A percentile compares a stretch with the other conserved stretches of the same genome.
phyloP scores from a whole-genome alignment of 2,888 invertebrate species.

The Folsomia candida region DNA sequence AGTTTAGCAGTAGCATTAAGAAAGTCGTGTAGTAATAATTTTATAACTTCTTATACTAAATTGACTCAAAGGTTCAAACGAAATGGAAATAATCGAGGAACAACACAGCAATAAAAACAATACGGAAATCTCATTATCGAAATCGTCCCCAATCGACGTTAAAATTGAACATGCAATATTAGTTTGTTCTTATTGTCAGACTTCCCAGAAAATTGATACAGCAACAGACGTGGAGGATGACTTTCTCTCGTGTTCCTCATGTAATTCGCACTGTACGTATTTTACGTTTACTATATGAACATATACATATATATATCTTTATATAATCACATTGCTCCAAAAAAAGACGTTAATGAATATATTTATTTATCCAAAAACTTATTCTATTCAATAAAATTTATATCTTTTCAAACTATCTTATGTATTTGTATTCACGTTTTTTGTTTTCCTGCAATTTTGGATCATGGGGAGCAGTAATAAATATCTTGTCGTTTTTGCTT shows the following conservation, averaged over 20 bases:
- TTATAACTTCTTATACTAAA: too few species aligned
- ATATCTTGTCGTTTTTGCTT: slow-evolving; percentile 21
- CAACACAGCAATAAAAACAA: neutral
- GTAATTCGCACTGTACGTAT: slow-evolving; percentile 11
- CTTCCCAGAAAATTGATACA: neutral
- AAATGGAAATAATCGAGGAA: neutral
- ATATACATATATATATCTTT: neutral
- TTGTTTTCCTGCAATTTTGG: neutral
- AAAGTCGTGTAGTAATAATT: too few species aligned
- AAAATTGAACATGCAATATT: neutral
- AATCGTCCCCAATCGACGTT: neutral
- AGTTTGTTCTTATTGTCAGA: neutral
- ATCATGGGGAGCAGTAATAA: neutral
- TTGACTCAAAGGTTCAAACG: neutral
- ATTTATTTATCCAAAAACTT: too few species aligned
- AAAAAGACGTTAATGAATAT: too few species aligned
- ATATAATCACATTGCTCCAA: neutral
- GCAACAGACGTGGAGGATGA: neutral
- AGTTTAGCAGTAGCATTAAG: too few species aligned
- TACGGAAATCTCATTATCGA: neutral
- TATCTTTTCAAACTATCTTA: neutral
- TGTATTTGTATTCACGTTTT: neutral
- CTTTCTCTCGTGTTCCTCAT: slow-evolving; percentile 13
- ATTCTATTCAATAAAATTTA: neutral
- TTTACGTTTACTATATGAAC: neutral